A percentile compares a stretch with the other conserved stretches of the same genome.
Conservation (phyloP, 2,888 invertebrate genomes). For the Diabrotica balteata region DNA sequence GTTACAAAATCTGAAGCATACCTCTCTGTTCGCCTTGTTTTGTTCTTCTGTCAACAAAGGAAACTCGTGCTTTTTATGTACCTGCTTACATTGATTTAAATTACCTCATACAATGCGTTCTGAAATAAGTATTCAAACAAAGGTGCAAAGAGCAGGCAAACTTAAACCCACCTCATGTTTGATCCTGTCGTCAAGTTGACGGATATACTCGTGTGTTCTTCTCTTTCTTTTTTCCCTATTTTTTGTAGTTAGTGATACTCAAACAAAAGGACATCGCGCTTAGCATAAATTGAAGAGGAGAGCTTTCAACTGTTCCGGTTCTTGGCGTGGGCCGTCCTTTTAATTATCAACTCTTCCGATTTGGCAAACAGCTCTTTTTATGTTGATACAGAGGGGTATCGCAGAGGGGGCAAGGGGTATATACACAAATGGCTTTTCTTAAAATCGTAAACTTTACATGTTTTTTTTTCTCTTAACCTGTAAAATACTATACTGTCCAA, state of each 20-base stretch:
- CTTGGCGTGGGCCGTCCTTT: conserved; percentile 25
- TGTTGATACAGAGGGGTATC: neutral
- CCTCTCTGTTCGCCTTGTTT: neutral
- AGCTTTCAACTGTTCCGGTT: conserved; percentile 26
- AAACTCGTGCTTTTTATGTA: conserved; percentile 8
- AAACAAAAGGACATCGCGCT: conserved; percentile 28
- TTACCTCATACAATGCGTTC: conserved; percentile 4
- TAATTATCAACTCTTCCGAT: conserved; percentile 29
- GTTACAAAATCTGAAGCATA: too few relatives aligned
- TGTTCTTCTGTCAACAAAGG: neutral
- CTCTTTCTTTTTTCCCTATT: conserved; percentile 21
- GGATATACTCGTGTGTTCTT: conserved; percentile 14
- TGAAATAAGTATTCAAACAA: conserved; percentile 9
- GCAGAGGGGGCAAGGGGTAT: neutral
- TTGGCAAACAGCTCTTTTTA: conserved; percentile 19
- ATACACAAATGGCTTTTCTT: neutral
- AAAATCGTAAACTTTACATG: neutral
- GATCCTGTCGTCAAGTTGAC: conserved; percentile 2
- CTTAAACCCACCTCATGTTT: conserved; percentile 2
- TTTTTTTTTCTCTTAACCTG: too few relatives aligned
- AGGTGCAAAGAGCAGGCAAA: conserved; percentile 11
- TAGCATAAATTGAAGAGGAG: conserved; percentile 5
- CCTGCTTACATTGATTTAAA: conserved; percentile 1
- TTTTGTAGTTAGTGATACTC: conserved; percentile 21
- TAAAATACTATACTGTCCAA: too few relatives aligned